A percentile compares a stretch with the other conserved stretches of the same genome.
Conservation (phyloP, 2,888 invertebrate species). For the Adineta ricciae region DNA sequence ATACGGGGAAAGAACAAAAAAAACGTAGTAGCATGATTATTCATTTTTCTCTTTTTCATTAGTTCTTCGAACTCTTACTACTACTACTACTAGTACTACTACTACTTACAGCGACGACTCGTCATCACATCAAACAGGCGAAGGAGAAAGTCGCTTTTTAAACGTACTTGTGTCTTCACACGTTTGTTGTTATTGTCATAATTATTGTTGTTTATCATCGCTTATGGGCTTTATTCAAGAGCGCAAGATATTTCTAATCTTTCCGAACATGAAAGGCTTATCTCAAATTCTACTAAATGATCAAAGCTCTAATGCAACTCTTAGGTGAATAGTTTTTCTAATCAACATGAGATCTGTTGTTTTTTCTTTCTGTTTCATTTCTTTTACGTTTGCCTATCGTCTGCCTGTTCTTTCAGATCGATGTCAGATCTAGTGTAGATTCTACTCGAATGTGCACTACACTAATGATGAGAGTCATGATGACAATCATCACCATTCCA, state of each 20-base stretch:
- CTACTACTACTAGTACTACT: too few relatives aligned
- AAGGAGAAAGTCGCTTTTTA: neutral
- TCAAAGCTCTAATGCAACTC: neutral
- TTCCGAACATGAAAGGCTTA: neutral
- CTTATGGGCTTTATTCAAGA: neutral
- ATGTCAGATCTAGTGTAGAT: neutral
- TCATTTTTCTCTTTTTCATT: conserved; percentile 11
- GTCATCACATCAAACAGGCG: neutral
- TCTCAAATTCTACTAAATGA: too few relatives aligned
- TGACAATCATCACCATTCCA: neutral
- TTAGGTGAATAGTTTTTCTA: neutral
- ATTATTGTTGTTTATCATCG: neutral
- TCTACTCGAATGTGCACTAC: neutral
- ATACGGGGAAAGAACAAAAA: neutral
- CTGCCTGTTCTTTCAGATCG: neutral
- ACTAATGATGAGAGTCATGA: neutral
- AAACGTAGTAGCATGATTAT: neutral
- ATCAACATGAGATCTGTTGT: neutral
- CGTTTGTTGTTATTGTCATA: neutral
- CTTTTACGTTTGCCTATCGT: neutral
- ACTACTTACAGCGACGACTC: neutral
- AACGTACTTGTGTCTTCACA: neutral
- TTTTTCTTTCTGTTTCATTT: neutral
- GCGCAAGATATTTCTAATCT: neutral
- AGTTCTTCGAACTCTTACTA: neutral